Evolutionary conservation across 2,888 invertebrate genomes (phyloP).

Genomic region (Strigamia transsilvanica): DNA sequence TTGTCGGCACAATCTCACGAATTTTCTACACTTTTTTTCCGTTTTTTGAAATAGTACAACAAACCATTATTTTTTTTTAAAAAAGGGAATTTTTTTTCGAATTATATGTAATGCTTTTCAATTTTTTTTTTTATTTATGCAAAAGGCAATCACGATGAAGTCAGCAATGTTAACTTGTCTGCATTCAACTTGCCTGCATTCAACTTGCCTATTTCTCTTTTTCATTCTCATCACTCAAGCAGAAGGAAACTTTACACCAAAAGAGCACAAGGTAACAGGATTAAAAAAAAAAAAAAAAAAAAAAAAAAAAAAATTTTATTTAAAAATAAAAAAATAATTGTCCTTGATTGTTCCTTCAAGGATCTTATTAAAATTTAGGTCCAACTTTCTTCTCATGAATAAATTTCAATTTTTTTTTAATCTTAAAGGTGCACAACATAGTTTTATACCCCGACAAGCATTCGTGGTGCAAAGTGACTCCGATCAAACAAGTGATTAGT

Average conservation of each 20-base stretch:
- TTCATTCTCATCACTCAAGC: constrained; percentile 41
- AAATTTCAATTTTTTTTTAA: constrained; percentile 59
- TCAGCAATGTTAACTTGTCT: constrained; percentile 25
- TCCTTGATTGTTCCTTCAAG: constrained; percentile 31
- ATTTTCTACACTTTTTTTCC: neutral
- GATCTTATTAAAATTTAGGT: neutral
- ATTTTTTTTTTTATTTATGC: neutral
- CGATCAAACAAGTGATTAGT: constrained; percentile 73
- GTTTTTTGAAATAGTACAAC: neutral
- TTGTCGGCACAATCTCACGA: constrained; percentile 23
- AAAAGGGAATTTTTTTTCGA: too few relatives aligned
- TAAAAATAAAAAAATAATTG: neutral
- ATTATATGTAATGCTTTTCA: neutral
- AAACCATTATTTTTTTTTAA: neutral
- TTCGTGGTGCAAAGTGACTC: constrained; percentile 76
- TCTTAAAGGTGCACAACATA: constrained; percentile 72
- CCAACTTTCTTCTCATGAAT: neutral
- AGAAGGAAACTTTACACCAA: constrained; percentile 50
- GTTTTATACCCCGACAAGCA: constrained; percentile 75
- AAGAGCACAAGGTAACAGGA: constrained; percentile 51
- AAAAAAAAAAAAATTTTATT: neutral
- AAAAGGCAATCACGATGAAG: constrained; percentile 46
- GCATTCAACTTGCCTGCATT: constrained; percentile 50
- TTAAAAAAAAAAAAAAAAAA: neutral
- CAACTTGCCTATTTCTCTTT: constrained; percentile 45